Percentiles rank a stretch among this genome's conserved stretches.
These are phyloP conservation scores for Rhabdomys dilectus DNA, from an alignment of 2,113 vertebrate species.

Conservation along the genomic window DNA sequence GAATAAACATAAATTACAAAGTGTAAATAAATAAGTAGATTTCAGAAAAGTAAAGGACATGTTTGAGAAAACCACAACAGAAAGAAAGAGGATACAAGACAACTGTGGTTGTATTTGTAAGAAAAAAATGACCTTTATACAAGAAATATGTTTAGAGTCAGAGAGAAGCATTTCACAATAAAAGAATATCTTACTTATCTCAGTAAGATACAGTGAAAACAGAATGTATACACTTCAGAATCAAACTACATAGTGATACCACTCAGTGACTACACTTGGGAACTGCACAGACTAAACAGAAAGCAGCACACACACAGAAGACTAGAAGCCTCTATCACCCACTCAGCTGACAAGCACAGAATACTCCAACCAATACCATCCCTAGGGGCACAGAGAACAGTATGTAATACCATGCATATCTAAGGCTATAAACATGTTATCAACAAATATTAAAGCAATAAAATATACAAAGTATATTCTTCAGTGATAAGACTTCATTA, in stretches of 20 bases:
- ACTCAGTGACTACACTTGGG: neutral
- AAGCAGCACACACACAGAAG: neutral
- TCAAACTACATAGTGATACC: neutral
- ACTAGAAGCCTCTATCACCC: neutral
- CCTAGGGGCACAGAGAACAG: neutral
- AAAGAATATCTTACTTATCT: neutral
- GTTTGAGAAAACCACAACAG: neutral
- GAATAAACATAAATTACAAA: slow-evolving; percentile 1
- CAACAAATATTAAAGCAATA: neutral
- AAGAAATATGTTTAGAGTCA: slow-evolving; percentile 10
- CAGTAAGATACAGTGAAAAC: neutral
- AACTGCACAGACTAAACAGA: neutral
- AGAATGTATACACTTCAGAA: neutral
- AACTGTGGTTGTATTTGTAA: neutral
- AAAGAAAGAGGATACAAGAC: neutral
- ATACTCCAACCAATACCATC: neutral
- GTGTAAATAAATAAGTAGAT: neutral
- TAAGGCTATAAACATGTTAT: neutral
- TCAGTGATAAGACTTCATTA: neutral
- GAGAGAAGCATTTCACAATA: slow-evolving; percentile 1
- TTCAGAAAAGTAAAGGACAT: slow-evolving; percentile 11
- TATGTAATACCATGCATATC: neutral
- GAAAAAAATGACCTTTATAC: neutral
- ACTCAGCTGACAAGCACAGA: neutral
- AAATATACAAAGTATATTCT: neutral